These are phyloP conservation scores for Saccostrea echinata DNA, from an alignment of 1,140 invertebrate genomes.

Conservation along the genomic window DNA sequence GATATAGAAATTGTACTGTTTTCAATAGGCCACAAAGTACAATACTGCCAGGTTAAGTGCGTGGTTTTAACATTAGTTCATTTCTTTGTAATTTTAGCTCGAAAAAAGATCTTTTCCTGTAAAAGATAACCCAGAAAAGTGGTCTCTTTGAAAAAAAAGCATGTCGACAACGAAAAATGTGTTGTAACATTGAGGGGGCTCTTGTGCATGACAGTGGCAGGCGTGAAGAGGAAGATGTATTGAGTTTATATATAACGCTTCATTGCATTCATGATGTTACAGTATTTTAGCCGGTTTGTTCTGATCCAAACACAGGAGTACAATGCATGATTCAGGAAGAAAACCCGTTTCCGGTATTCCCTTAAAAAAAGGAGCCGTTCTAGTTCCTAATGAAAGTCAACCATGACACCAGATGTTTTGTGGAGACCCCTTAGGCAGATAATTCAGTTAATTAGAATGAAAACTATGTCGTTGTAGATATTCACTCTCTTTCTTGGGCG, in stretches of 20 bases:
- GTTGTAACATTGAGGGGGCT: background rate
- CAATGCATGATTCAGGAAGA: background rate
- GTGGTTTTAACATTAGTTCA: background rate
- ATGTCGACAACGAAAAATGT: background rate
- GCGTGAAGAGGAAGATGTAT: background rate
- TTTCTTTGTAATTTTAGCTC: background rate
- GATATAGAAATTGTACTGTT: background rate
- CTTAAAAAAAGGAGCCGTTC: background rate
- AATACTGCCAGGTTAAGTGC: background rate
- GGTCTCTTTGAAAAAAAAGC: background rate
- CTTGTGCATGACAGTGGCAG: background rate
- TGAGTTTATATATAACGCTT: slow-evolving; percentile 12
- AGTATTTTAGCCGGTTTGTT: background rate
- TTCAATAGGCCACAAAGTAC: slow-evolving; percentile 14
- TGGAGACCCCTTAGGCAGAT: background rate
- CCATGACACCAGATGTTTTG: slow-evolving; percentile 20
- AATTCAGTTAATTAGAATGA: background rate
- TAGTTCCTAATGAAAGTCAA: slow-evolving; percentile 18
- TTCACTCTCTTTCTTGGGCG: background rate
- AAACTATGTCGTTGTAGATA: background rate
- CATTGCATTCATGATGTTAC: slow-evolving; percentile 20
- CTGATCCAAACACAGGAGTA: background rate
- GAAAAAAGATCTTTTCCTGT: background rate
- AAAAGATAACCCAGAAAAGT: background rate
- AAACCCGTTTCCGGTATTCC: background rate